A percentile compares a stretch with the other conserved stretches of the same genome.
phyloP scores from a whole-genome alignment of 2,888 invertebrate species.

The Criorhina ranunculi region DNA sequence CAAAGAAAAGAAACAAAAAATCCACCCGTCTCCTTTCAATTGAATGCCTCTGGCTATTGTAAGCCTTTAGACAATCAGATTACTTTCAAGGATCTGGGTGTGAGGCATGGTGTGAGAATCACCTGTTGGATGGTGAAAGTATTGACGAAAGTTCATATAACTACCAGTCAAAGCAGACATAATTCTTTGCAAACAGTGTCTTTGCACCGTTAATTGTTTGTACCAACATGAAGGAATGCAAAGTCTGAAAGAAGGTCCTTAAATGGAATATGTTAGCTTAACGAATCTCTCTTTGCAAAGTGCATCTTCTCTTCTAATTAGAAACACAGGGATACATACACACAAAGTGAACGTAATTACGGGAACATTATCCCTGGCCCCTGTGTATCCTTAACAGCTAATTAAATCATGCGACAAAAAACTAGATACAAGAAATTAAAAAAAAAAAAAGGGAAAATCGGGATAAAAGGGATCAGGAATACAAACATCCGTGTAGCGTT shows the following conservation, averaged over 20 bases:
- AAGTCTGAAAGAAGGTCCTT: slow-evolving; percentile 31
- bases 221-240: slow-evolving; percentile 29
- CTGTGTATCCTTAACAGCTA: slow-evolving; percentile 73
- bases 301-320: slow-evolving; percentile 61
- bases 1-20: background rate
- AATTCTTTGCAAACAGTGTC: slow-evolving; percentile 28
- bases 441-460: background rate
- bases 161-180: slow-evolving; percentile 11
- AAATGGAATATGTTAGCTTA: slow-evolving; percentile 21
- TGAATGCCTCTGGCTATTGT: slow-evolving; percentile 55
- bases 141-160: slow-evolving; percentile 26
- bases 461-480: slow-evolving; percentile 61
- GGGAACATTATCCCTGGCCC: slow-evolving; percentile 52
- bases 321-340: slow-evolving; percentile 20
- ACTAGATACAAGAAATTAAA: slow-evolving; percentile 18
- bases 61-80: slow-evolving; percentile 71
- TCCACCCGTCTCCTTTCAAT: slow-evolving; percentile 29
- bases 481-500: slow-evolving; percentile 34
- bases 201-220: slow-evolving; percentile 31
- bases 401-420: slow-evolving; percentile 71
- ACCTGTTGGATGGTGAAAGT: slow-evolving; percentile 57
- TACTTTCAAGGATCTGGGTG: slow-evolving; percentile 53
- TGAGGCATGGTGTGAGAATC: slow-evolving; percentile 24
- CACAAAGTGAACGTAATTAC: slow-evolving; percentile 51
- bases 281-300: slow-evolving; percentile 28